phyloP scores from a whole-genome alignment of 2,113 vertebrate species.

The Melospiza melodia region DNA sequence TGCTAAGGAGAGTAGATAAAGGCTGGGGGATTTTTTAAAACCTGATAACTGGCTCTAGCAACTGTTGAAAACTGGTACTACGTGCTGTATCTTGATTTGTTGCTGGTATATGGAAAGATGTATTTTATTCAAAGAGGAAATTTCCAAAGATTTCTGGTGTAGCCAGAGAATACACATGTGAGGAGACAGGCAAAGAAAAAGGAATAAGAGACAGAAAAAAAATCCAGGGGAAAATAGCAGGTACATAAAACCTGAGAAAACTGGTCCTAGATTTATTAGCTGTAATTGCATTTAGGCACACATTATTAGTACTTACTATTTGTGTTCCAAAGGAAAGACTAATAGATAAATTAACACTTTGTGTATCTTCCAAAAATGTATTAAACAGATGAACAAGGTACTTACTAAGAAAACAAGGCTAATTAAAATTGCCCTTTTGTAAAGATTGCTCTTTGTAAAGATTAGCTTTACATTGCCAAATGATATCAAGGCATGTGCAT shows the following conservation, averaged over 20 bases:
- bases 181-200: neutral
- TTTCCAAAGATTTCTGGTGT: neutral
- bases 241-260: neutral
- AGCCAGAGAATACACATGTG: neutral
- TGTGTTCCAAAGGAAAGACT: neutral
- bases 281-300: neutral
- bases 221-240: neutral
- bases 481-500: fast-evolving
- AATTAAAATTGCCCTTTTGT: neutral
- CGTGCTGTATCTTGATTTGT: neutral
- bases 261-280: neutral
- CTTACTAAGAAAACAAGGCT: neutral
- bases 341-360: constrained; percentile 16
- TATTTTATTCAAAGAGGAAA: neutral
- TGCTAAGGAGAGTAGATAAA: constrained; percentile 4
- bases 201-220: neutral
- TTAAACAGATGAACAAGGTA: neutral
- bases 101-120: neutral
- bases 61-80: neutral
- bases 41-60: neutral
- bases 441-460: neutral
- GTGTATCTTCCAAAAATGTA: neutral
- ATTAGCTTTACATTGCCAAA: neutral
- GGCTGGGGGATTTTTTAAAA: neutral
- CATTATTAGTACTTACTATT: neutral